Evolutionary conservation across 2,888 invertebrate species (phyloP), one percentile per base, ranked within the genome.

Genomic region (Thera obeliscata): DNA sequence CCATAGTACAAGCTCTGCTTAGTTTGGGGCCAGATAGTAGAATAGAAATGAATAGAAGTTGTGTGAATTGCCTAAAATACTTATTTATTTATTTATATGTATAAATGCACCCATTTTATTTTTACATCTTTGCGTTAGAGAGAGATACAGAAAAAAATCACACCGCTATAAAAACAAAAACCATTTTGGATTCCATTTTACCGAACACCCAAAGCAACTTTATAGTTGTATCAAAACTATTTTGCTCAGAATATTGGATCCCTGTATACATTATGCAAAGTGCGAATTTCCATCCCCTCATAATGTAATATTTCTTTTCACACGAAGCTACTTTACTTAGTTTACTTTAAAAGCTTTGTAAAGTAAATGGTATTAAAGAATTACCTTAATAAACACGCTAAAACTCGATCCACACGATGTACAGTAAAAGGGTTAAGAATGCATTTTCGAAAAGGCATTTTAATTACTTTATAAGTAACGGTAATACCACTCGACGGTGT

Each of bases 261-360:
- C 82, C 83, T 78, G 84, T 82, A 86, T 84, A 81, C 74, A 83
- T 86, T 86, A 86, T 86, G 85, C 78, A 80, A 84, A 85, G 70
- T 69, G 69, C 68, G 61, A 71, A 65, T 67, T 70, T 61, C 65
- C 69, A 68, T 69, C 70, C 62, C 50, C 54, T 72, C 70, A 67
- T 69, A 63, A 66, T 66, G 55, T 38, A 41, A 67, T 62, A 70
- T 66, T 69, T 70, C 70, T 70, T 67, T 67, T 67, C 36, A 61
- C 61, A 62, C 49, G 33, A 65, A 65, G 41, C 68, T 61, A 61
- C 57, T 58, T 61, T n/a, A 12, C 49, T 61, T 57, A 60, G 64
- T 60, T 60, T 58, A 58, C 36, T 54, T 61, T 66, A 36, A 54
- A 52, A 56, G 43, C 56, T 66, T 38, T 59, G 46, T 56, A 38